Conservation (phyloP, 2,113 vertebrate genomes). For the Rhinoptilus africanus region DNA sequence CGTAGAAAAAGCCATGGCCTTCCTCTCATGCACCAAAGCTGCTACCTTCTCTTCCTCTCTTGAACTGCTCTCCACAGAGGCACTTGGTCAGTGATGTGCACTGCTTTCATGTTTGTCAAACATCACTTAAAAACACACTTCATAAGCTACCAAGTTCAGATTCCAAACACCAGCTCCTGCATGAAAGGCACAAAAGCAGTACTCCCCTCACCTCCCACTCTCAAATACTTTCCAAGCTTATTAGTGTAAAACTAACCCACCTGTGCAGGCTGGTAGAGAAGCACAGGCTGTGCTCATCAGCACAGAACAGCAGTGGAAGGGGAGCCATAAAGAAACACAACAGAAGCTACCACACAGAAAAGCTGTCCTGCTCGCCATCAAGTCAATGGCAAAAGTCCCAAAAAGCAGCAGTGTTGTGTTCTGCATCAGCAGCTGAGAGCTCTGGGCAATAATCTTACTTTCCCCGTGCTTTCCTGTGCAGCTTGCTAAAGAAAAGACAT, state of each 20-base stretch:
- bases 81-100: rapidly evolving
- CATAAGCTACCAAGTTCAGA: neutral
- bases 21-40: rapidly evolving
- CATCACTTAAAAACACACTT: rapidly evolving
- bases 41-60: neutral
- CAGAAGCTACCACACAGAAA: neutral
- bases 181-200: rapidly evolving
- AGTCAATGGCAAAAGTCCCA: neutral
- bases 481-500: neutral
- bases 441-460: neutral
- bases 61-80: neutral
- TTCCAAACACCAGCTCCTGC: rapidly evolving
- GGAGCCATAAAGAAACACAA: neutral
- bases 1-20: neutral
- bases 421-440: neutral
- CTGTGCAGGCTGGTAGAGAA: neutral
- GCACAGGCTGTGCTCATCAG: neutral
- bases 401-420: neutral
- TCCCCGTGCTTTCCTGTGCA: neutral
- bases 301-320: neutral
- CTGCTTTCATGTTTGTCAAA: neutral
- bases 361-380: neutral
- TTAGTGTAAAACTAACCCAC: neutral
- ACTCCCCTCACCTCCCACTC: rapidly evolving
- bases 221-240: neutral